Evolutionary conservation across 1,140 invertebrate genomes (phyloP).

Genomic region (Apis mellifera): DNA sequence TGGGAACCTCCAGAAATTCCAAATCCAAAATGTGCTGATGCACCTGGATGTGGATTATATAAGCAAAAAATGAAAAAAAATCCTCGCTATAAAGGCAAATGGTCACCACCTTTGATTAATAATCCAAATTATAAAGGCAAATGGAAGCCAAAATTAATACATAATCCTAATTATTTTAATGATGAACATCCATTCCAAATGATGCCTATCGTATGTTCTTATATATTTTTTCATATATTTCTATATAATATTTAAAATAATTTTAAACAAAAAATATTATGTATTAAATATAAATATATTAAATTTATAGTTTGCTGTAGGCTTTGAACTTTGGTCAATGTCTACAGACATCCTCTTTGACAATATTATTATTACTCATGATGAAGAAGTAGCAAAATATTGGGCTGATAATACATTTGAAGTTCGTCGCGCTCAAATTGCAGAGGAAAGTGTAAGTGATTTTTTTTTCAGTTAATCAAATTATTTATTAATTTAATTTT

Average conservation of each 20-base stretch:
- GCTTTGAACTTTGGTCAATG: constrained; percentile 99
- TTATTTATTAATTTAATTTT: not conserved
- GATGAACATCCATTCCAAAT: constrained; percentile 95
- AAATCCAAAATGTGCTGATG: constrained; percentile 94
- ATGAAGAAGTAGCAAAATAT: constrained; percentile 88
- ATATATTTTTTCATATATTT: constrained; percentile 2
- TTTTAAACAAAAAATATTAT: not conserved
- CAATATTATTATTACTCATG: constrained; percentile 96
- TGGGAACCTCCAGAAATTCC: constrained; percentile 97
- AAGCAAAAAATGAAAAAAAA: constrained; percentile 93
- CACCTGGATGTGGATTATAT: constrained; percentile 96
- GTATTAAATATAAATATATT: constrained; percentile 45
- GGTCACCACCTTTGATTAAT: constrained; percentile 93
- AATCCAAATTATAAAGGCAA: constrained; percentile 98
- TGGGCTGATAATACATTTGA: constrained; percentile 94
- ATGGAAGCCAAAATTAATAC: constrained; percentile 93
- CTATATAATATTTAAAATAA: not conserved
- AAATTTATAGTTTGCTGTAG: constrained; percentile 89
- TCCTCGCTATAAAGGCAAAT: constrained; percentile 95
- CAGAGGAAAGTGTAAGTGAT: constrained; percentile 88
- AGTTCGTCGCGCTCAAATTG: constrained; percentile 91
- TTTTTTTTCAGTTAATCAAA: not conserved
- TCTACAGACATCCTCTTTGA: constrained; percentile 96
- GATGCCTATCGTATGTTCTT: constrained; percentile 90
- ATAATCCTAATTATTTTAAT: constrained; percentile 96